These are phyloP conservation scores for Tenthredo amoena DNA, from an alignment of 2,888 invertebrate genomes.

Conservation along the genomic window DNA sequence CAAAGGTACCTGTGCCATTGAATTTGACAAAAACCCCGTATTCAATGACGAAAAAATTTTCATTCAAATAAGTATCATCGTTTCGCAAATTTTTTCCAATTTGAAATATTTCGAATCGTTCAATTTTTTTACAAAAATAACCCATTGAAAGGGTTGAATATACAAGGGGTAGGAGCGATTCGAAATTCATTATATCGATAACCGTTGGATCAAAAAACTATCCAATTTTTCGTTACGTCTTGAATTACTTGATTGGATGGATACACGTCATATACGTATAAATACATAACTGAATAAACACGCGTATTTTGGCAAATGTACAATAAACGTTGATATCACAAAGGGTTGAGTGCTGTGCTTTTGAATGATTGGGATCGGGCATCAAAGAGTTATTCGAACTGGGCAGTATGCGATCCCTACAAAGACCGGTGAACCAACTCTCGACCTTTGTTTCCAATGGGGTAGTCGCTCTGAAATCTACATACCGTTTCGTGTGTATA, in stretches of 20 bases:
- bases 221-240: not conserved
- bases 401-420: not conserved
- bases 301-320: not conserved
- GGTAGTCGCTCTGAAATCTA: constrained; percentile 7
- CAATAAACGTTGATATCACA: not conserved
- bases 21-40: not conserved
- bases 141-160: not conserved
- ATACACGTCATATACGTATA: not conserved
- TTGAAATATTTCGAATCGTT: not conserved
- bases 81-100: not conserved
- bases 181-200: not conserved
- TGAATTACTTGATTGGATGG: not conserved
- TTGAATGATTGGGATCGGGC: not conserved
- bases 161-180: not conserved
- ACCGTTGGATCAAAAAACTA: too few relatives aligned
- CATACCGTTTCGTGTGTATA: not conserved
- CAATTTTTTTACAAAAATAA: not conserved
- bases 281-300: not conserved
- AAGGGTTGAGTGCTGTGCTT: not conserved
- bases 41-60: not conserved
- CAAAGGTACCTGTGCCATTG: not conserved
- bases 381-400: constrained; percentile 8
- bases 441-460: constrained; percentile 17
- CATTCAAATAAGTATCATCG: not conserved
- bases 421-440: constrained; percentile 17